Conservation (phyloP, 2,888 invertebrate genomes). For the Epinotia bilunana region DNA sequence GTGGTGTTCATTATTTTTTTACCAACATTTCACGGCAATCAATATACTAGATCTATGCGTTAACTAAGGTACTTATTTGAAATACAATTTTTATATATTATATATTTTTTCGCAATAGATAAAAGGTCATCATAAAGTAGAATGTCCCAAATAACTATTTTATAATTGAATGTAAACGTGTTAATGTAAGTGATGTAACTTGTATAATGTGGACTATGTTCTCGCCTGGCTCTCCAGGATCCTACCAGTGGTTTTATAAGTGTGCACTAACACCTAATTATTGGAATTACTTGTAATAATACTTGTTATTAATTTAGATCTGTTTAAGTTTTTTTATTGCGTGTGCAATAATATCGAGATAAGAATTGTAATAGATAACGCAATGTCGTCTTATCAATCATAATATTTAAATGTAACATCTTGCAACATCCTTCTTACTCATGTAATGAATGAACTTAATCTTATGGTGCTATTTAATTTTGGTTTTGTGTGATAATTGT, state of each 20-base stretch:
- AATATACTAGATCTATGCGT: too few relatives aligned
- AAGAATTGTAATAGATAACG: slow-evolving; percentile 6
- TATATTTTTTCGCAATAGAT: too few relatives aligned
- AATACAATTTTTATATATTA: too few relatives aligned
- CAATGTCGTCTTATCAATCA: slow-evolving; percentile 18
- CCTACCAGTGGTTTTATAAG: slow-evolving; percentile 33
- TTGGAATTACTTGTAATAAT: neutral
- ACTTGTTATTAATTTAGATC: slow-evolving; percentile 20
- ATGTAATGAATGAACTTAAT: slow-evolving; percentile 34
- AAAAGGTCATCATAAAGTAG: too few relatives aligned
- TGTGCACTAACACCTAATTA: slow-evolving; percentile 7
- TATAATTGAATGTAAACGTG: neutral
- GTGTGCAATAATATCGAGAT: slow-evolving; percentile 28
- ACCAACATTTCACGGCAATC: too few relatives aligned
- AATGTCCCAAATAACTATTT: neutral
- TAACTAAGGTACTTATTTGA: too few relatives aligned
- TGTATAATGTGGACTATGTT: neutral
- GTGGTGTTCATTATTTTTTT: too few relatives aligned
- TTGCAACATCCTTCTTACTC: slow-evolving; percentile 22
- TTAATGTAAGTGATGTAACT: neutral
- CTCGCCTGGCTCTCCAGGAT: slow-evolving; percentile 2
- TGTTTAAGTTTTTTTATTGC: slow-evolving; percentile 31
- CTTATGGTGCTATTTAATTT: slow-evolving; percentile 37
- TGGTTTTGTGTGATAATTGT: slow-evolving; percentile 16
- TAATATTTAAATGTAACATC: slow-evolving; percentile 5